Evolutionary conservation across 35 echinoderm and acorn worm genomes (phyloP).

Genomic region (Ophioderma brevispina): DNA sequence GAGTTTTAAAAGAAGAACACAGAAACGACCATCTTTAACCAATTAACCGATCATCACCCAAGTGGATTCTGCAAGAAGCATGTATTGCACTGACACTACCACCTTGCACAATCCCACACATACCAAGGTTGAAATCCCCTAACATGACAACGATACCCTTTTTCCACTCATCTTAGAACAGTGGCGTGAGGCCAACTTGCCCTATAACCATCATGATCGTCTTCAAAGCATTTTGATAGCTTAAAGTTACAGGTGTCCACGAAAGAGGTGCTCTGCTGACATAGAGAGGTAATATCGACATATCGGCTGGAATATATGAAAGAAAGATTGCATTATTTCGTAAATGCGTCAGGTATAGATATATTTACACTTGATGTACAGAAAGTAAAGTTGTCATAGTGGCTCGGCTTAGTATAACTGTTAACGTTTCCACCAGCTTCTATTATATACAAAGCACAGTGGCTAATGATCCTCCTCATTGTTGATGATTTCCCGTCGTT

Average conservation of each 20-base stretch:
- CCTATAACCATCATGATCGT: not conserved
- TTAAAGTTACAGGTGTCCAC: slow-evolving; percentile 26
- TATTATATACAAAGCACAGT: too few species aligned
- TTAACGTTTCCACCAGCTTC: too few species aligned
- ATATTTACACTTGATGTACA: too few species aligned
- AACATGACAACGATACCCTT: not conserved
- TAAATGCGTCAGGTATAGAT: too few species aligned
- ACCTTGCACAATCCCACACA: not conserved
- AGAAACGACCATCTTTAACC: not conserved
- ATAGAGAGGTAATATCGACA: slow-evolving; percentile 56
- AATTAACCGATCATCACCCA: not conserved
- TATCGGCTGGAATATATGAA: too few species aligned
- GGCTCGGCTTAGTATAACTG: too few species aligned
- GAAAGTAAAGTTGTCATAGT: too few species aligned
- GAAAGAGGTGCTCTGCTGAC: slow-evolving; percentile 42
- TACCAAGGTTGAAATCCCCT: not conserved
- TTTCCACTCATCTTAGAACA: not conserved
- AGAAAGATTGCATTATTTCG: too few species aligned
- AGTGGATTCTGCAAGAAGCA: not conserved
- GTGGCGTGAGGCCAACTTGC: not conserved
- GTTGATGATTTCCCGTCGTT: too few species aligned
- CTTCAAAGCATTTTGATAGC: not conserved
- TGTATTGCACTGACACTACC: not conserved
- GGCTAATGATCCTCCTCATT: too few species aligned
- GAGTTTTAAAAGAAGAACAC: too few species aligned